These are phyloP conservation scores for Ecdyonurus torrentis DNA, from an alignment of 2,888 invertebrate genomes.

Conservation along the genomic window DNA sequence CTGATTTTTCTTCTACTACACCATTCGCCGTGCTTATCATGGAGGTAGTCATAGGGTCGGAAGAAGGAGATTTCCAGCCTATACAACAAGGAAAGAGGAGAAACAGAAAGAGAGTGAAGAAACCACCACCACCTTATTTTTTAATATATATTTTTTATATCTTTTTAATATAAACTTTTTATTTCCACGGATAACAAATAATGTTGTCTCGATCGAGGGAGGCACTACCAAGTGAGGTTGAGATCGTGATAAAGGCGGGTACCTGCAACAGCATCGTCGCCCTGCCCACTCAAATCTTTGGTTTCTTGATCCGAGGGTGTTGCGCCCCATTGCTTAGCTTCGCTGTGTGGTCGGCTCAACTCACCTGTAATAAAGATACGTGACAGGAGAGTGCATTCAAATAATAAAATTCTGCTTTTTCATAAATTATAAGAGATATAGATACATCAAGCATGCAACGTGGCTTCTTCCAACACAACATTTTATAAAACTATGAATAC, in stretches of 20 bases:
- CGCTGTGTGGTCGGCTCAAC: conserved; percentile 65
- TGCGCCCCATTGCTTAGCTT: conserved; percentile 61
- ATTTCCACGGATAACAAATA: neutral
- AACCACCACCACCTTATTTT: neutral
- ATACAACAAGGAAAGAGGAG: conserved; percentile 3
- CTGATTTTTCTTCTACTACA: conserved; percentile 7
- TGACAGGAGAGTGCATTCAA: too few relatives aligned
- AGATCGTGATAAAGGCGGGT: neutral
- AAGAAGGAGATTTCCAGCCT: conserved; percentile 9
- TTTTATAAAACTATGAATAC: too few relatives aligned
- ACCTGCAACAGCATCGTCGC: neutral
- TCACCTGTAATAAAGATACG: conserved; percentile 29
- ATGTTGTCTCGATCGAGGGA: neutral
- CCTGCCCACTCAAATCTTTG: neutral
- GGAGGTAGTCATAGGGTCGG: conserved; percentile 10
- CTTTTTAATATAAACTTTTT: neutral
- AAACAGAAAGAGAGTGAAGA: neutral
- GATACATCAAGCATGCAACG: too few relatives aligned
- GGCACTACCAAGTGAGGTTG: neutral
- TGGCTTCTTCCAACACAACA: too few relatives aligned
- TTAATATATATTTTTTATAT: neutral
- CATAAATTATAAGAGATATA: too few relatives aligned
- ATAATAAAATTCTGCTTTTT: too few relatives aligned
- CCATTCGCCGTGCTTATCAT: conserved; percentile 8
- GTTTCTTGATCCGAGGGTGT: conserved; percentile 28